Percentiles rank a stretch among this genome's conserved stretches.
These are phyloP conservation scores for Notothenia rossii DNA, from an alignment of 2,113 vertebrate species.

Conservation along the genomic window DNA sequence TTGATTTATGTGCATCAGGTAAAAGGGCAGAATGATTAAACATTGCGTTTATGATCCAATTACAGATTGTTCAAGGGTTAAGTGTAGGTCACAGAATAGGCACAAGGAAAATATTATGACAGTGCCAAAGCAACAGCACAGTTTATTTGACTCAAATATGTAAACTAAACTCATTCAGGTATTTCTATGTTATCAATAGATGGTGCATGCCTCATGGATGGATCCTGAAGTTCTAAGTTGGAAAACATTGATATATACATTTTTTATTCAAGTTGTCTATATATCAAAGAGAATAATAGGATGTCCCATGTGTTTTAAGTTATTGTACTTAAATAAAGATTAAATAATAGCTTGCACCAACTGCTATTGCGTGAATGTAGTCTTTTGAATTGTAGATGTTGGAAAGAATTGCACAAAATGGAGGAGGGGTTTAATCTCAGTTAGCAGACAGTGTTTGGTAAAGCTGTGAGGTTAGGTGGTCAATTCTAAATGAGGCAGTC, in stretches of 20 bases:
- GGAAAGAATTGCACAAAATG: not conserved
- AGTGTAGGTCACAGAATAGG: not conserved
- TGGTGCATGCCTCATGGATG: not conserved
- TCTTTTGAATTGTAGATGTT: not conserved
- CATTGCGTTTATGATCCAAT: conserved; percentile 23
- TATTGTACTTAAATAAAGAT: not conserved
- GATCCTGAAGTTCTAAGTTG: not conserved
- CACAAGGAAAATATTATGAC: not conserved
- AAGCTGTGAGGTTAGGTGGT: not conserved
- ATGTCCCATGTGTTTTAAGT: not conserved
- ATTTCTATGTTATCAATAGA: not conserved
- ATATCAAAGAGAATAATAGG: not conserved
- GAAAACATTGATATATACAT: no score
- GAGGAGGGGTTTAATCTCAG: not conserved
- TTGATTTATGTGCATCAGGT: conserved; percentile 15
- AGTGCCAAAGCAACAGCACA: not conserved
- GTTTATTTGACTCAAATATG: not conserved
- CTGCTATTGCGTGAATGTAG: not conserved
- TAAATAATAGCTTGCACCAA: not conserved
- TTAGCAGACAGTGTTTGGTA: not conserved
- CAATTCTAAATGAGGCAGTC: conserved; percentile 32
- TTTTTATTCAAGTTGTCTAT: not conserved
- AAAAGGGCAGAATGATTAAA: conserved; percentile 36
- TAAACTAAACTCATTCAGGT: not conserved
- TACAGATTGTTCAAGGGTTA: conserved; percentile 6